Percentiles rank a stretch among this genome's conserved stretches.
Evolutionary conservation across 2,113 vertebrate species (phyloP).

Genomic region (Pituophis catenifer): DNA sequence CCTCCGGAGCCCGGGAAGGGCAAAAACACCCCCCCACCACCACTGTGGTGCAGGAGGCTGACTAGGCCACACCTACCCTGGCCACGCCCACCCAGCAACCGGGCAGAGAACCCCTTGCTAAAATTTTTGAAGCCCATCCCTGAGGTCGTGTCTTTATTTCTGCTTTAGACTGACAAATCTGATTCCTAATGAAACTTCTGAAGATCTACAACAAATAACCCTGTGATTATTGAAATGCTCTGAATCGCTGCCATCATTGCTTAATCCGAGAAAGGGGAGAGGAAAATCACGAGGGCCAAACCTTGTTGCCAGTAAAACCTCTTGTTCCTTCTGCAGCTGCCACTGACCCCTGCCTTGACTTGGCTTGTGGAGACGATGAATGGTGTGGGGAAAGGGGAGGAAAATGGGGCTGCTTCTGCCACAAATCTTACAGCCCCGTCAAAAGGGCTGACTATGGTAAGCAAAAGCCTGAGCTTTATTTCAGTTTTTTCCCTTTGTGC

Average conservation of each 20-base stretch:
- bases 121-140: too few species aligned
- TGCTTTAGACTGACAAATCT: neutral
- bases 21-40: too few species aligned
- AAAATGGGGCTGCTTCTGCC: conserved; percentile 68
- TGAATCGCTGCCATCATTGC: neutral
- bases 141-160: neutral
- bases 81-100: too few species aligned
- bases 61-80: too few species aligned
- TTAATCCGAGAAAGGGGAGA: neutral
- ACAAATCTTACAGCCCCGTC: conserved; percentile 29
- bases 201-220: neutral
- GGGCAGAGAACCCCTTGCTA: too few species aligned
- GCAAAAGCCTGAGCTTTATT: neutral
- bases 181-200: neutral
- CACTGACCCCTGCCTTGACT: conserved; percentile 55
- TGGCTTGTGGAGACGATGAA: conserved; percentile 62
- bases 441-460: conserved; percentile 10
- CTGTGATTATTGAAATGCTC: neutral
- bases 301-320: neutral
- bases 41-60: too few species aligned
- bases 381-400: conserved; percentile 67
- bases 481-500: accelerated
- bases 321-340: conserved; percentile 17
- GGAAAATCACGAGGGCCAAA: neutral
- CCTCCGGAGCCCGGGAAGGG: too few species aligned